A percentile compares a stretch with the other conserved stretches of the same genome.
Evolutionary conservation across 2,888 invertebrate genomes (phyloP).

Genomic region (Napeogenes sylphis): DNA sequence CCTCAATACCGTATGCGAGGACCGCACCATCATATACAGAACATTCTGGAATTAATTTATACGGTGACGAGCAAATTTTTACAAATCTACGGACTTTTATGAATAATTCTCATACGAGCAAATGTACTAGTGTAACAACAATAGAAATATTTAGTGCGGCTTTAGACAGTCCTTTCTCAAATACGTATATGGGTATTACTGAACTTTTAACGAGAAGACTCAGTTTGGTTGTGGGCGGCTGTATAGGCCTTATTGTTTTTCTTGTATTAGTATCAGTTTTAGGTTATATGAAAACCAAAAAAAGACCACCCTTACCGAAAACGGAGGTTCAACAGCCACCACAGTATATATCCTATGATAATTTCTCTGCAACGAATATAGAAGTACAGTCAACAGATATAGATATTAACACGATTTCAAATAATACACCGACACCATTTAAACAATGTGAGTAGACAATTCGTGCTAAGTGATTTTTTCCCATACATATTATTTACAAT

Average conservation of each 20-base stretch:
- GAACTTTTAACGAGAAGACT: slow-evolving; percentile 88
- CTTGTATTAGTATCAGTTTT: slow-evolving; percentile 89
- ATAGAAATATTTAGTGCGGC: slow-evolving; percentile 83
- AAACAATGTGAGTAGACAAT: slow-evolving; percentile 28
- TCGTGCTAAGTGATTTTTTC: neutral
- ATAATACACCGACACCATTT: slow-evolving; percentile 54
- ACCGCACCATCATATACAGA: slow-evolving; percentile 59
- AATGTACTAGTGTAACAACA: slow-evolving; percentile 86
- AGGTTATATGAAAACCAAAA: slow-evolving; percentile 90
- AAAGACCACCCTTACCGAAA: slow-evolving; percentile 86
- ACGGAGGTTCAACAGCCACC: slow-evolving; percentile 83
- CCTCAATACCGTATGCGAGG: slow-evolving; percentile 72
- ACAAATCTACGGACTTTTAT: slow-evolving; percentile 59
- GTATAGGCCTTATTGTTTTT: slow-evolving; percentile 91
- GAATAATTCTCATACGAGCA: slow-evolving; percentile 84
- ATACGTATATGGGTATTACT: slow-evolving; percentile 83
- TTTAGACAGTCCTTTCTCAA: slow-evolving; percentile 75
- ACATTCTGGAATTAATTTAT: slow-evolving; percentile 57
- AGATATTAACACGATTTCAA: slow-evolving; percentile 68
- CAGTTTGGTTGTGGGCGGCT: slow-evolving; percentile 91
- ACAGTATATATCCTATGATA: slow-evolving; percentile 87
- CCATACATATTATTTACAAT: neutral
- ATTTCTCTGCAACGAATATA: slow-evolving; percentile 61
- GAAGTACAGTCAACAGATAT: slow-evolving; percentile 66
- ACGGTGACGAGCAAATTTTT: slow-evolving; percentile 80